phyloP scores from a whole-genome alignment of 2,113 vertebrate species.

The Colaptes auratus region DNA sequence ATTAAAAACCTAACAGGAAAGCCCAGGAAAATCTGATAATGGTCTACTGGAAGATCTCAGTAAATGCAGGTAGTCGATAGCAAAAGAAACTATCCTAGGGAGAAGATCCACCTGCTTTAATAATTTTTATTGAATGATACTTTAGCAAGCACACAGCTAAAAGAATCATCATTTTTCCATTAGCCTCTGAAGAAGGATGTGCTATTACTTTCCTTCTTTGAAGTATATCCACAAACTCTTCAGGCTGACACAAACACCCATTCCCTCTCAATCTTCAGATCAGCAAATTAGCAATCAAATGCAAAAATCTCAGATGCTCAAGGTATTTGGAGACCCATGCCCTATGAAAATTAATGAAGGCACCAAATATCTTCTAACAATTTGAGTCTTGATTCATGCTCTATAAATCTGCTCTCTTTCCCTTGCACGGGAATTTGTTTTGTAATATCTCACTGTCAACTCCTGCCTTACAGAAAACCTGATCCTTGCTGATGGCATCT shows the following conservation, averaged over 20 bases:
- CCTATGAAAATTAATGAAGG: neutral
- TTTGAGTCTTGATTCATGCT: neutral
- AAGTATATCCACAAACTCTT: neutral
- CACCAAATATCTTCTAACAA: neutral
- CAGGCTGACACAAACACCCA: neutral
- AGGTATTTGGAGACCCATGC: neutral
- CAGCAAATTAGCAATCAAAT: neutral
- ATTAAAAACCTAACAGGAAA: slow-evolving; percentile 42
- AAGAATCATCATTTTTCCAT: neutral
- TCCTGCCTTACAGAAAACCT: neutral
- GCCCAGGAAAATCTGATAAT: slow-evolving; percentile 42
- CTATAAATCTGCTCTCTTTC: neutral
- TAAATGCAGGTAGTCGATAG: neutral
- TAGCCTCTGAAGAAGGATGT: neutral
- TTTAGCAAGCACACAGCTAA: neutral
- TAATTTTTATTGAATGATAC: neutral
- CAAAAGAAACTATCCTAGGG: neutral
- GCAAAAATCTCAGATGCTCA: neutral
- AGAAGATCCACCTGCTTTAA: slow-evolving; percentile 13
- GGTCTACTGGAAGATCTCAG: neutral
- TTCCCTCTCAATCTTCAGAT: neutral
- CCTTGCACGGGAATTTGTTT: neutral
- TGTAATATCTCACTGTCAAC: neutral
- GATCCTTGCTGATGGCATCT: neutral
- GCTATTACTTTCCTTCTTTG: neutral